phyloP scores from a whole-genome alignment of 2,113 vertebrate genomes.

The Bolborhynchus lineola region DNA sequence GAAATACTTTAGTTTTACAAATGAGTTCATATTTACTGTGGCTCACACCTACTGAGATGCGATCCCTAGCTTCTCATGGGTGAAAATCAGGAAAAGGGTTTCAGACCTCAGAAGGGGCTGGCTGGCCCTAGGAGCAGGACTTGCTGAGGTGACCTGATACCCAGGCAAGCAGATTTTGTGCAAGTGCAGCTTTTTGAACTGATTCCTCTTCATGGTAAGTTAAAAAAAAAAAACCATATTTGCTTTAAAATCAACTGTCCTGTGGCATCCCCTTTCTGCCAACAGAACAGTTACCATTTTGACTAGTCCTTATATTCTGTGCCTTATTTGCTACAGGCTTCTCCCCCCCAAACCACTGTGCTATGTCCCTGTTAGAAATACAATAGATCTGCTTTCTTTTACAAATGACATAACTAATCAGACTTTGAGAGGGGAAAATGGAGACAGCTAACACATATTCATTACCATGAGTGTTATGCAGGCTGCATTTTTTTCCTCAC shows the following conservation, averaged over 20 bases:
- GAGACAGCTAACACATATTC: slow-evolving; percentile 43
- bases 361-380: neutral
- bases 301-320: neutral
- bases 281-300: neutral
- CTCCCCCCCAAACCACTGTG: neutral
- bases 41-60: neutral
- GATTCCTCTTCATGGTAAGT: neutral
- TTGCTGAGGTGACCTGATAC: neutral
- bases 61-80: rapidly evolving
- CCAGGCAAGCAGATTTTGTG: neutral
- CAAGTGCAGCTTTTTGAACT: neutral
- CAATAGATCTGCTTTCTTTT: neutral
- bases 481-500: slow-evolving; percentile 56
- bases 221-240: rapidly evolving
- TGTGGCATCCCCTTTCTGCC: neutral
- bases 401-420: slow-evolving; percentile 44
- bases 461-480: slow-evolving; percentile 22
- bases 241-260: neutral
- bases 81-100: neutral
- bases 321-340: neutral
- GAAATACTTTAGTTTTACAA: neutral
- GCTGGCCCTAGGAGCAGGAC: neutral
- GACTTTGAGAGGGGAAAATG: slow-evolving; percentile 7
- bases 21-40: neutral
- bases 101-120: neutral